Base-by-base conservation (phyloP, 1,140 invertebrate species). In the Metopolophium dirhodum region DNA sequence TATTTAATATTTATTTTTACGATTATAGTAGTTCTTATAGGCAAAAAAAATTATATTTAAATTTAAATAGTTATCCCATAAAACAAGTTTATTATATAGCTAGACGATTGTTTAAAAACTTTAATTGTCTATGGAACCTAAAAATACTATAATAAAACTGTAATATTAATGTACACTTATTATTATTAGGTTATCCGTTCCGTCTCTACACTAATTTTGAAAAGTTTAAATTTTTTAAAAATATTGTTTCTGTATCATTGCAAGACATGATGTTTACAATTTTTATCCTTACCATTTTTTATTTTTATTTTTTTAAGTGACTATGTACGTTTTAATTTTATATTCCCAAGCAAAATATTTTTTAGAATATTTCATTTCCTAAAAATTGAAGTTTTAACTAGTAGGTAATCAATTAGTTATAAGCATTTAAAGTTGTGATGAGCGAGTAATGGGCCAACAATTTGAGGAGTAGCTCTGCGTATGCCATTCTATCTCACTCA, bases 11-110 rank as follows among this genome's bases (percentile, higher is more conserved):
- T 77, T 77, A 77, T 77, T 77, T 77, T 77, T 77, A 77, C 30
- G 61, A 77, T 77, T 77, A 77, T n/a, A n/a, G 61, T n/a, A 77
- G 61, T 77, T 77, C n/a, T n/a, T 77, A 77, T 18, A 77, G 61
- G 61, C 61, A 77, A n/a, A 68, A 68, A n/a, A n/a, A 77, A 0
- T 18, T n/a, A 77, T 4, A 77, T 77, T 77, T 77, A 77, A 77
- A 77, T n/a, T 77, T 77, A 77, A 77, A 77, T 77, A 77, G 61
- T 77, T 68, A 77, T 77, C 11, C 18, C 30, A 77, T 77, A 77
- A 68, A n/a, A 77, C 14, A 77, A 77, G n/a, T 77, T 77, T 77
- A 22, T 30, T n/a, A 18, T 77, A n/a, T n/a, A 77, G 30, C 61
- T n/a, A n/a, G n/a, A 35, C 6, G 30, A 7, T 77, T 77, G 14